These are phyloP conservation scores for Bufo bufo DNA, from an alignment of 2,113 vertebrate genomes.

Conservation along the genomic window DNA sequence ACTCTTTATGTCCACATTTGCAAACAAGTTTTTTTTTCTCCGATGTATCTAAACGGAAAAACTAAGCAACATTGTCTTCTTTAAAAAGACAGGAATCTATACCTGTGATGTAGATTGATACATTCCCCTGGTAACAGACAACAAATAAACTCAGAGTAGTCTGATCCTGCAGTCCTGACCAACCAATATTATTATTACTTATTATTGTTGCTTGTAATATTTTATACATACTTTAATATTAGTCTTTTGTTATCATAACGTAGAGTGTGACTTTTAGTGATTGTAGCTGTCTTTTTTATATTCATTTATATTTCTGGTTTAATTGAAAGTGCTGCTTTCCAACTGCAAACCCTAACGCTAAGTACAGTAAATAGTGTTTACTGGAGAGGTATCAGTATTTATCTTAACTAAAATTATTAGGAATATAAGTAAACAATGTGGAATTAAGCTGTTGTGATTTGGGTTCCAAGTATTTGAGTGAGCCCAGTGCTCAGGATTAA, in stretches of 20 bases:
- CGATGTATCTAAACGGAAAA: no score
- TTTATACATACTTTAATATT: neutral
- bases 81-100: no score
- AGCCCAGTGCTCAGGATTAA: neutral
- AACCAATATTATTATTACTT: neutral
- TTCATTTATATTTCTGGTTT: neutral
- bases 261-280: neutral
- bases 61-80: no score
- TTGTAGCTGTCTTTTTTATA: neutral
- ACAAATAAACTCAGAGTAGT: no score
- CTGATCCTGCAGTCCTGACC: no score
- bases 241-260: neutral
- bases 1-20: no score
- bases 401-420: conserved; percentile 40
- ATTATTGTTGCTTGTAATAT: neutral
- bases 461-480: neutral
- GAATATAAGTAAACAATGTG: conserved; percentile 17
- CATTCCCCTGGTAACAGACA: no score
- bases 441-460: conserved; percentile 11
- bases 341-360: conserved; percentile 56
- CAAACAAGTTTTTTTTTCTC: no score
- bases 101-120: no score
- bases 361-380: neutral
- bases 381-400: conserved; percentile 43
- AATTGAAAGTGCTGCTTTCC: neutral